A percentile compares a stretch with the other conserved stretches of the same genome.
These are phyloP conservation scores for Nothocercus nigrocapillus DNA, from an alignment of 2,113 vertebrate genomes.

Conservation along the genomic window DNA sequence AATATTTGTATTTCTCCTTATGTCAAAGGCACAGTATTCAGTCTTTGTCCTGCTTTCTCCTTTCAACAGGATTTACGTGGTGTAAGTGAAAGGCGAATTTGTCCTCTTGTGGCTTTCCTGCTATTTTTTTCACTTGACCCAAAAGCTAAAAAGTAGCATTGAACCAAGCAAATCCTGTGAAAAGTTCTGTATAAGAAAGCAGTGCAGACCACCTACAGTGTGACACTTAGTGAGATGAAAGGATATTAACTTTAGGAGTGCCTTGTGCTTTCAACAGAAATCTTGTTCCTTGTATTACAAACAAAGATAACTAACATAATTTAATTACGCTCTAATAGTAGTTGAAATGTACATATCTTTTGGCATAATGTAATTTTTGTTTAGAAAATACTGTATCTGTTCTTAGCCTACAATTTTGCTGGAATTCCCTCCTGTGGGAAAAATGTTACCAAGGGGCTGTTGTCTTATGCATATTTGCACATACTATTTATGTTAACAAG, in stretches of 20 bases:
- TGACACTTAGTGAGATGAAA: slow-evolving; percentile 65
- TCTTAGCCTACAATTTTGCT: slow-evolving; percentile 35
- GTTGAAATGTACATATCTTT: slow-evolving; percentile 60
- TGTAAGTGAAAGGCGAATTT: slow-evolving; percentile 52
- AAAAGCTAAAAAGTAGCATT: slow-evolving; percentile 63
- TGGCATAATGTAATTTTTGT: slow-evolving; percentile 64
- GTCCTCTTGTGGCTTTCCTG: slow-evolving; percentile 59
- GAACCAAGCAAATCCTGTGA: slow-evolving; percentile 37
- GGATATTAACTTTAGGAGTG: slow-evolving; percentile 62
- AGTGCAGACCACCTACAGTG: slow-evolving; percentile 64
- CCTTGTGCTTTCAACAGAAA: slow-evolving; percentile 48
- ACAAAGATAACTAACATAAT: slow-evolving; percentile 49
- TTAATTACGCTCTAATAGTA: slow-evolving; percentile 56
- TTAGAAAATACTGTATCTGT: slow-evolving; percentile 65
- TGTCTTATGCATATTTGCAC: slow-evolving; percentile 63
- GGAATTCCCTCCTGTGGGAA: slow-evolving; percentile 68
- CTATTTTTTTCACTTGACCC: slow-evolving; percentile 64
- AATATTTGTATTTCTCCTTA: slow-evolving; percentile 61
- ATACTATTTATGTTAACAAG: slow-evolving; percentile 63
- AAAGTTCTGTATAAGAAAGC: slow-evolving; percentile 58
- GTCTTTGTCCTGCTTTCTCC: slow-evolving; percentile 45
- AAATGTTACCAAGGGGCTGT: slow-evolving; percentile 54
- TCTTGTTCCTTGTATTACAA: slow-evolving; percentile 53
- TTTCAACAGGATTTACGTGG: slow-evolving; percentile 42
- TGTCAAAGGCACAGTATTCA: slow-evolving; percentile 56